Conservation (phyloP, 2,888 invertebrate species). For the Caenorhabditis sulstoni region DNA sequence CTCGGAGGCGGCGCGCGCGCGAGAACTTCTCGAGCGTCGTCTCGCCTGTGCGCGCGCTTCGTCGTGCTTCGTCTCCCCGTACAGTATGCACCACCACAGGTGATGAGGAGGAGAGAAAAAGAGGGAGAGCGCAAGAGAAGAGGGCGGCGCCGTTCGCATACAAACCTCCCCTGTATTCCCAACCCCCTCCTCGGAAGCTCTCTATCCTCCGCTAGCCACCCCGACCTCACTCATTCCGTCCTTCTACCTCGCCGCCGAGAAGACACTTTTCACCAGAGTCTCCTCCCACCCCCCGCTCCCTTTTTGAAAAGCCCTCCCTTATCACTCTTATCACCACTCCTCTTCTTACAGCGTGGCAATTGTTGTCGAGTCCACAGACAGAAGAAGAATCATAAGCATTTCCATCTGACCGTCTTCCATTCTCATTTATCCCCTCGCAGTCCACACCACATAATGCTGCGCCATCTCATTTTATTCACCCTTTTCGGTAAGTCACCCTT, state of each 20-base stretch:
- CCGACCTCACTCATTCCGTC: slow-evolving; percentile 30
- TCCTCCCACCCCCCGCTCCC: slow-evolving; percentile 1
- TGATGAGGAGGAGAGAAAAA: slow-evolving; percentile 1
- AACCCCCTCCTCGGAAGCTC: slow-evolving; percentile 50
- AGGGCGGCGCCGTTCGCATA: slow-evolving; percentile 38
- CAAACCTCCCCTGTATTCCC: slow-evolving; percentile 33
- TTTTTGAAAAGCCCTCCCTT: slow-evolving; percentile 3
- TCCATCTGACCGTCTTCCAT: slow-evolving; percentile 45
- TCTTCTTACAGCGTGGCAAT: slow-evolving; percentile 45
- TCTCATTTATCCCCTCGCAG: slow-evolving; percentile 30
- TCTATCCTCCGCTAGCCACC: slow-evolving; percentile 24
- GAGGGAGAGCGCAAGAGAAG: slow-evolving; percentile 8
- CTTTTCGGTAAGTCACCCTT: slow-evolving; percentile 45
- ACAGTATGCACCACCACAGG: slow-evolving; percentile 37
- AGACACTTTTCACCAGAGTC: slow-evolving; percentile 43
- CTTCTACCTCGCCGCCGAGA: slow-evolving; percentile 39
- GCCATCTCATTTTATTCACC: slow-evolving; percentile 51
- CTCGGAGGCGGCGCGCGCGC: no score
- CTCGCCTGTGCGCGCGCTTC: not conserved
- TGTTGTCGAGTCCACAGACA: slow-evolving; percentile 42
- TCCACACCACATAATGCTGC: slow-evolving; percentile 47
- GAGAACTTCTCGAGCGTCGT: slow-evolving; percentile 24
- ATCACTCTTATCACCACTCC: slow-evolving; percentile 14
- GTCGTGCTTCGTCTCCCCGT: slow-evolving; percentile 31
- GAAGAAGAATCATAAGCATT: slow-evolving; percentile 39